Conservation (phyloP, 2,113 vertebrate genomes). For the Hippocampus mohnikei region DNA sequence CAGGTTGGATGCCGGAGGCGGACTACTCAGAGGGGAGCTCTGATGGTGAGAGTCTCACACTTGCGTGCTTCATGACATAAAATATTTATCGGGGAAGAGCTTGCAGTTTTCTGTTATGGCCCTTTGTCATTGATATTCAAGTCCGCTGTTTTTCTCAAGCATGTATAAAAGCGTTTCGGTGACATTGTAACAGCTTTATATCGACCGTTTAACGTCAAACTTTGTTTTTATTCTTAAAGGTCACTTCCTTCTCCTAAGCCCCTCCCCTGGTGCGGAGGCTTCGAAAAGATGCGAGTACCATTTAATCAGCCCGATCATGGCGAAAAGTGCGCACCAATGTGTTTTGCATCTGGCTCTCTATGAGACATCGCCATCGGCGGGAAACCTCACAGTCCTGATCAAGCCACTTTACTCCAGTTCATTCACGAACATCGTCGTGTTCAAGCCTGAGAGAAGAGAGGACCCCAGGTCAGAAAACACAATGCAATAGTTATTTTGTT, state of each 20-base stretch:
- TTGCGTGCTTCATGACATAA: not conserved
- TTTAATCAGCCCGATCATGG: slow-evolving; percentile 67
- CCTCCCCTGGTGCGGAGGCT: slow-evolving; percentile 26
- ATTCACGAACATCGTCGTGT: slow-evolving; percentile 21
- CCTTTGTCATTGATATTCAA: not conserved
- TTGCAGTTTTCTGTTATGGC: not conserved
- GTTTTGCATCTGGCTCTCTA: slow-evolving; percentile 62
- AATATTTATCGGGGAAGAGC: slow-evolving; percentile 4
- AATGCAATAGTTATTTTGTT: too few species aligned
- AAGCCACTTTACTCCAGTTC: slow-evolving; percentile 39
- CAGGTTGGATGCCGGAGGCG: slow-evolving; percentile 35
- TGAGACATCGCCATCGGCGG: slow-evolving; percentile 42
- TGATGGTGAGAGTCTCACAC: slow-evolving; percentile 54
- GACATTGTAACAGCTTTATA: slow-evolving; percentile 10
- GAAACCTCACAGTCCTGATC: slow-evolving; percentile 66
- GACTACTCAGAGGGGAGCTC: slow-evolving; percentile 66
- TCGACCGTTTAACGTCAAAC: slow-evolving; percentile 4
- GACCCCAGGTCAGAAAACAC: slow-evolving; percentile 46
- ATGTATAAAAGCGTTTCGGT: not conserved
- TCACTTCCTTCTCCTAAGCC: slow-evolving; percentile 68
- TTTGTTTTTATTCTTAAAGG: slow-evolving; percentile 54
- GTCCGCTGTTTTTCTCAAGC: slow-evolving; percentile 3
- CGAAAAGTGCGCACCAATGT: slow-evolving; percentile 53
- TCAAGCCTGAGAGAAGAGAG: slow-evolving; percentile 30
- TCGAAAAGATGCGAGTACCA: slow-evolving; percentile 63